Evolutionary conservation across 2,888 invertebrate genomes (phyloP), one percentile per base, ranked within the genome.

Genomic region (Drosophila seclusa): DNA sequence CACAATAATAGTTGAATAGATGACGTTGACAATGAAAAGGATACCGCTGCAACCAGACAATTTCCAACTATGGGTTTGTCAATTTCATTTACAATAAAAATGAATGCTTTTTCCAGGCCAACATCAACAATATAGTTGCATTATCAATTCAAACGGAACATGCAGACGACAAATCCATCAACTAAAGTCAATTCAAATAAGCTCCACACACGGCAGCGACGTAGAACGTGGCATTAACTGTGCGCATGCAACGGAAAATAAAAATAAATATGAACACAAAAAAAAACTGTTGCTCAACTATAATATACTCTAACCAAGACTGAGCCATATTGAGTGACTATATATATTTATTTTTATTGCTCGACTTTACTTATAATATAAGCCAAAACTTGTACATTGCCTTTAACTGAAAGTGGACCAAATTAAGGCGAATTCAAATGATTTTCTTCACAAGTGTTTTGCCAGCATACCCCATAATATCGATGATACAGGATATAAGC

Each of bases 151-250:
- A 69, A 58, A 67, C 21, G 63, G 16, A 61, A 67, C 69, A 77
- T 69, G 58, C 59, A 55, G 58, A 54, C 63, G 62, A 60, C 77
- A 77, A 73, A 73, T 65, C 62, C 78, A 77, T 77, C 68, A 66
- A 64, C 63, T 34, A 59, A 68, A 73, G 57, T 73, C 78, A 78
- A 81, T 78, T 81, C 81, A 69, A 78, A 73, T 60, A 80, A 36
- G 45, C 59, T 60, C 36, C 57, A 49, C 54, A 40, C 42, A n/a
- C 24, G 24, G 5, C 21, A 29, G 34, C 32, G 36, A 13, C 31
- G 4, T 1, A n/a, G 13, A 40, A 45, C 29, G 34, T 48, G 57
- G 31, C 40, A 76, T 76, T 66, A 71, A 68, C 59, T 59, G 59
- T 40, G 32, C 69, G 58, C 55, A 70, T 65, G 40, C 45, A 45